Conservation (phyloP, 2,113 vertebrate genomes). For the Scopus umbretta region DNA sequence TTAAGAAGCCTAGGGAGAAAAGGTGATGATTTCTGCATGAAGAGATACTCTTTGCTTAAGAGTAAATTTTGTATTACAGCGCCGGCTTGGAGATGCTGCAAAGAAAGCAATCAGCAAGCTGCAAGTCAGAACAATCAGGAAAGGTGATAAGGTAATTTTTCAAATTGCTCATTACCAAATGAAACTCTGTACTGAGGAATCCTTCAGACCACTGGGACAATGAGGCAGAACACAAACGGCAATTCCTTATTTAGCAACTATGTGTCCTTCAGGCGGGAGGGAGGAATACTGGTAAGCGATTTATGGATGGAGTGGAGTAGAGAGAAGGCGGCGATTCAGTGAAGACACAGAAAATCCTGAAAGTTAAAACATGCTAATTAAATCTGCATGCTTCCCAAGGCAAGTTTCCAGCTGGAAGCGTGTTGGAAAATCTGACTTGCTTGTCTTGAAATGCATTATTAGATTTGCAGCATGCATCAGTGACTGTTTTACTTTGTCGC, state of each 20-base stretch:
- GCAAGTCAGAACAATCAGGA: constrained; percentile 93
- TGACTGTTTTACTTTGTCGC: not conserved
- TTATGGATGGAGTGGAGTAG: fast-evolving
- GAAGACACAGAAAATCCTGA: not conserved
- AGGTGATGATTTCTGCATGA: not conserved
- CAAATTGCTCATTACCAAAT: not conserved
- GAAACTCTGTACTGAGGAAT: not conserved
- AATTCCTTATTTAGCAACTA: not conserved
- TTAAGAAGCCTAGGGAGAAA: not conserved
- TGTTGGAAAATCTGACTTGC: not conserved
- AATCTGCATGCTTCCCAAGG: not conserved
- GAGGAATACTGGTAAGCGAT: not conserved
- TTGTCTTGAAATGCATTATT: not conserved
- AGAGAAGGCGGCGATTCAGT: not conserved
- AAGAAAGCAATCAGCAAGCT: constrained; percentile 98
- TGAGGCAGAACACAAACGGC: not conserved
- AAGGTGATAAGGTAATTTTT: constrained; percentile 91
- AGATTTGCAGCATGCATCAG: not conserved
- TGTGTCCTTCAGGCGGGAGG: not conserved
- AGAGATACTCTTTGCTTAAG: constrained; percentile 24
- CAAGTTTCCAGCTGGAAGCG: not conserved
- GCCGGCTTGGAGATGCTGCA: constrained; percentile 93
- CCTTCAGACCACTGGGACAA: not conserved
- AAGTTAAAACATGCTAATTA: not conserved
- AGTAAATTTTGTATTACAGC: constrained; percentile 76